phyloP scores from a whole-genome alignment of 2,888 invertebrate genomes.

The Dicranocentrus wangi region DNA sequence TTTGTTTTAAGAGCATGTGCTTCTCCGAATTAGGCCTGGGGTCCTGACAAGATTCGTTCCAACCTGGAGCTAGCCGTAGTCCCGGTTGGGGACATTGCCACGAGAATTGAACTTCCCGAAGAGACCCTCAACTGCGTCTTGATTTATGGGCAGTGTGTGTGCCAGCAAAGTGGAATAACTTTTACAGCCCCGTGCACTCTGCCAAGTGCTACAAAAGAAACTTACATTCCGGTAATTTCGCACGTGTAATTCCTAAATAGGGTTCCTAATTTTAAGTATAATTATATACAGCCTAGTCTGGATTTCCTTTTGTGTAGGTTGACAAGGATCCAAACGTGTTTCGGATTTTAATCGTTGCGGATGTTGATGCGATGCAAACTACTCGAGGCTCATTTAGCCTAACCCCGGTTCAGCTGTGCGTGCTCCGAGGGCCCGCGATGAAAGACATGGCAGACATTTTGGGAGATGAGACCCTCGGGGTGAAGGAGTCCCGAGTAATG shows the following conservation, averaged over 20 bases:
- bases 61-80: constrained; percentile 79
- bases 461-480: no score
- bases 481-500: no score
- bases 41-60: constrained; percentile 76
- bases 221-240: constrained; percentile 59
- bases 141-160: constrained; percentile 79
- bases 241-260: no score
- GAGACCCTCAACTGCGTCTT: constrained; percentile 79
- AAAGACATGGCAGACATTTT: constrained; percentile 53
- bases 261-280: not conserved
- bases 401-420: constrained; percentile 40
- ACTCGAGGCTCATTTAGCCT: constrained; percentile 28
- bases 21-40: no score
- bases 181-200: constrained; percentile 79
- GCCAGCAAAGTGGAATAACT: constrained; percentile 77
- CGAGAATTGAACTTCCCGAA: constrained; percentile 78
- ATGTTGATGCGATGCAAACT: constrained; percentile 50
- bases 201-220: constrained; percentile 75
- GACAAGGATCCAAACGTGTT: constrained; percentile 28
- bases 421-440: constrained; percentile 55
- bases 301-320: constrained; percentile 55
- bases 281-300: no score
- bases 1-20: no score
- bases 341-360: constrained; percentile 63
- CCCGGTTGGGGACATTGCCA: constrained; percentile 77